These are phyloP conservation scores for Orchestes rusci DNA, from an alignment of 2,888 invertebrate species.

Conservation along the genomic window DNA sequence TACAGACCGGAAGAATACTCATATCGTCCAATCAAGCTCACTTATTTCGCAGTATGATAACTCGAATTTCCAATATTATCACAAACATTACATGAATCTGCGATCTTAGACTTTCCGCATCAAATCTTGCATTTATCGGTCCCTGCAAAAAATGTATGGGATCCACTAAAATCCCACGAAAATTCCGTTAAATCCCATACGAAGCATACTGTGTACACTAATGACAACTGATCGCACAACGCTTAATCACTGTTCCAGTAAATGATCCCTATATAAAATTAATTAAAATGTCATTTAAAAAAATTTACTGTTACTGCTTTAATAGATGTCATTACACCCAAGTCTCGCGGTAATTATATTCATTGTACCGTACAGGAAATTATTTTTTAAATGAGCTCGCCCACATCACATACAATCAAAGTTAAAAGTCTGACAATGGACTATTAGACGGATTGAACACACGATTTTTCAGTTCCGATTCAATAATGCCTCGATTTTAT, in stretches of 20 bases:
- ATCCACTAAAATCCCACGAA: too few relatives aligned
- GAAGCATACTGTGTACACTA: constrained; percentile 5
- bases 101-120: too few relatives aligned
- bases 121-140: too few relatives aligned
- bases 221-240: not conserved
- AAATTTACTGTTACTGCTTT: constrained; percentile 28
- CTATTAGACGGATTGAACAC: constrained; percentile 37
- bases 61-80: too few relatives aligned
- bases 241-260: constrained; percentile 9
- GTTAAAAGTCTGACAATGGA: constrained; percentile 46
- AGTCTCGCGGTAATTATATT: constrained; percentile 45
- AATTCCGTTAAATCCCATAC: too few relatives aligned
- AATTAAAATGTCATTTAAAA: constrained; percentile 25
- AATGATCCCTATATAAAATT: constrained; percentile 19
- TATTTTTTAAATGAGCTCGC: constrained; percentile 46
- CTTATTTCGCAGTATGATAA: too few relatives aligned
- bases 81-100: too few relatives aligned
- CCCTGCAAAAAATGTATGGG: too few relatives aligned
- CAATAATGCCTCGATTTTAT: constrained; percentile 38
- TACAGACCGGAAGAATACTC: too few relatives aligned
- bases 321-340: constrained; percentile 45
- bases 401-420: constrained; percentile 45
- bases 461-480: constrained; percentile 26
- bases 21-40: too few relatives aligned
- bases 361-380: constrained; percentile 45